phyloP scores from a whole-genome alignment of 2,888 invertebrate genomes.

The Maniola hyperantus region DNA sequence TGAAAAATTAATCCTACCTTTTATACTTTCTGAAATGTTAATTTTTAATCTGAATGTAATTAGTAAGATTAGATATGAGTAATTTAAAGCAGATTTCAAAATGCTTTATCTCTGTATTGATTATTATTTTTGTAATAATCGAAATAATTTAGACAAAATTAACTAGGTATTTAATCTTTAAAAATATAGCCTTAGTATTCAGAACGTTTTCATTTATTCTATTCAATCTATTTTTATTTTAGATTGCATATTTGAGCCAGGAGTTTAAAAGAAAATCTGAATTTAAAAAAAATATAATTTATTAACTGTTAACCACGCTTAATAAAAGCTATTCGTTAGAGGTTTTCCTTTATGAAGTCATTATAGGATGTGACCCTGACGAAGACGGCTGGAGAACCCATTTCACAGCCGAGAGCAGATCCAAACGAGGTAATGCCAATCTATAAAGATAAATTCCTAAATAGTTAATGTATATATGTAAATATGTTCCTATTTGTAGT shows the following conservation, averaged over 20 bases:
- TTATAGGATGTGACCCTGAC: conserved; percentile 54
- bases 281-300: neutral
- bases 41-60: conserved; percentile 14
- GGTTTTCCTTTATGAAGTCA: conserved; percentile 49
- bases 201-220: too few species aligned
- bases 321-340: conserved; percentile 37
- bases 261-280: neutral
- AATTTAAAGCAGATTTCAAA: conserved; percentile 7
- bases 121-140: neutral
- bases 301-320: neutral
- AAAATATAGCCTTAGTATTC: neutral
- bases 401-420: conserved; percentile 50
- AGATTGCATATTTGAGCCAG: neutral
- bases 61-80: conserved; percentile 10
- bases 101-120: conserved; percentile 9
- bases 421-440: conserved; percentile 58
- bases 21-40: neutral
- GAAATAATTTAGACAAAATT: neutral
- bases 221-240: too few species aligned
- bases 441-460: conserved; percentile 30
- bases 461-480: too few species aligned
- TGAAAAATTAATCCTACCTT: conserved; percentile 2
- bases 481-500: too few species aligned
- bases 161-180: neutral
- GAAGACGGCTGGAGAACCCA: conserved; percentile 52